Evolutionary conservation across 2,113 vertebrate genomes (phyloP), one percentile per base, ranked within the genome.

Genomic region (Semnornis frantzii): DNA sequence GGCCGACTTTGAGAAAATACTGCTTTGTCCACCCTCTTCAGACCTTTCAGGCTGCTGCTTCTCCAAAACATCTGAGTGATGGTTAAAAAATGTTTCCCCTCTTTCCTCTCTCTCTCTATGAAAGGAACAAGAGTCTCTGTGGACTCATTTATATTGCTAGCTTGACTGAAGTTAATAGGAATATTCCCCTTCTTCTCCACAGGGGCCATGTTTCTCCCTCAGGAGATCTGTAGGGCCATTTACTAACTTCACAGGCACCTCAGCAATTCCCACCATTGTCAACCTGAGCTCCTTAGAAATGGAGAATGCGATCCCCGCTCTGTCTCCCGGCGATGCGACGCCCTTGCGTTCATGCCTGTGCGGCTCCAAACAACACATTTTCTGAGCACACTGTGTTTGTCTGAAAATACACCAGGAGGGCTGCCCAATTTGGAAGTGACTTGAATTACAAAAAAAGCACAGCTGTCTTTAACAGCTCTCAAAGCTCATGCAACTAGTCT

Each of bases 391-490:
- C 91, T 96, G 92, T 98, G 97, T 98, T 98, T 97, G 97, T 97
- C 97, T 98, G 97, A 97, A 98, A 98, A 98, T 97, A 97, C 94
- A 97, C 97, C 97, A 97, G 97, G 97, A 98, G 78, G 90, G 83
- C 94, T 96, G 98, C 98, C 98, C 97, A 87, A 97, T 97, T 97
- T 94, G 97, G 96, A 96, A 97, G 96, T 96, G 95, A 96, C 97
- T 97, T 97, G 97, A 97, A 96, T 97, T 97, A 97, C 97, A 96
- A 97, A 97, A 96, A 98, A 97, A 97, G 96, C 96, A 97, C 97
- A 98, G 98, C 98, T 98, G 98, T 97, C 97, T 96, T 96, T 97
- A 98, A 97, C 97, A 97, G 96, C 96, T 96, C 97, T 97, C 94
- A 91, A 96, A 98, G 97, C 97, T 97, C 96, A 97, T 97, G 97